Percentiles rank a stretch among this genome's conserved stretches.
These are phyloP conservation scores for Vipera latastei DNA, from an alignment of 2,797 vertebrate genomes.

Conservation along the genomic window DNA sequence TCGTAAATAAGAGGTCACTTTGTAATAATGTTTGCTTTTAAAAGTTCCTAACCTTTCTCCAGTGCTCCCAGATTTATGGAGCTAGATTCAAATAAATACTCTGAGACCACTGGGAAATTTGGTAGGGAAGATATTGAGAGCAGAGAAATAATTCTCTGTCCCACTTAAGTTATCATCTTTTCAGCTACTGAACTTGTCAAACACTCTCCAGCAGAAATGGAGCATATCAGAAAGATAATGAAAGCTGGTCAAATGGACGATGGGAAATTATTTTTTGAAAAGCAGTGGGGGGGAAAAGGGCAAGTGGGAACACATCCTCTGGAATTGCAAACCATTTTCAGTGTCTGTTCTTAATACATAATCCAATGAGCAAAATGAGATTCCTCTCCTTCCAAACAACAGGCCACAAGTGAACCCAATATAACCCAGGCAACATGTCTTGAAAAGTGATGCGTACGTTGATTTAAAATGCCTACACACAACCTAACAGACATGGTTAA, in stretches of 20 bases:
- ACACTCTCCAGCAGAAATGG: not conserved
- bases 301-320: not conserved
- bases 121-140: conserved; percentile 33
- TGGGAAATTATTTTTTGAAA: conserved; percentile 14
- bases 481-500: not conserved
- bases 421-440: not conserved
- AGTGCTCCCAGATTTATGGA: conserved; percentile 43
- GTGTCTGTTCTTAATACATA: not conserved
- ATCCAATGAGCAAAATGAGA: conserved; percentile 12
- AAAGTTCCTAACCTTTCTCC: conserved; percentile 61
- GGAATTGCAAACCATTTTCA: not conserved
- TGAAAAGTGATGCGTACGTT: not conserved
- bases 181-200: conserved; percentile 13
- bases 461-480: not conserved
- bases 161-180: conserved; percentile 59
- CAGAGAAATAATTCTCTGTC: conserved; percentile 57
- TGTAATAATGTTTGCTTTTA: conserved; percentile 68
- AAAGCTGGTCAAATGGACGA: conserved; percentile 18
- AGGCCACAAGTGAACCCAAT: conserved; percentile 13
- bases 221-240: not conserved
- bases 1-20: conserved; percentile 64
- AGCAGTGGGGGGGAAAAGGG: fast-evolving
- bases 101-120: not conserved
- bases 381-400: not conserved
- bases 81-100: conserved; percentile 55